Evolutionary conservation across 1,140 invertebrate genomes (phyloP).

Genomic region (Chelonus insularis): DNA sequence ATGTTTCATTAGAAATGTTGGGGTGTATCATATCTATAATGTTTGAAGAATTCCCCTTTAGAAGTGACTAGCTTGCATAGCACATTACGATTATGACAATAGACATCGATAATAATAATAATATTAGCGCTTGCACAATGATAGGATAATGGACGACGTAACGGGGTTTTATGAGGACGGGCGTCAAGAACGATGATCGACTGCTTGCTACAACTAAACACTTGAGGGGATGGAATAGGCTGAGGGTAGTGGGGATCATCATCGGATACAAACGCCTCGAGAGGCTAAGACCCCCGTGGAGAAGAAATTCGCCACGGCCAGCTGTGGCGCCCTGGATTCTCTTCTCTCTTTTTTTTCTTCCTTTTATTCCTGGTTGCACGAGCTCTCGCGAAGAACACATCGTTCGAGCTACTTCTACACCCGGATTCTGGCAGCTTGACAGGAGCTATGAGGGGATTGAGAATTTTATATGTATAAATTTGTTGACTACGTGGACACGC

Average conservation of each 20-base stretch:
- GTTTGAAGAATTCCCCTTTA: conserved; percentile 3
- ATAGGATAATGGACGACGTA: conserved; percentile 34
- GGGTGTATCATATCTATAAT: conserved; percentile 28
- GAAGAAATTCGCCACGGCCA: conserved; percentile 56
- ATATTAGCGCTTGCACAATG: conserved; percentile 29
- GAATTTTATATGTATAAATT: conserved; percentile 30
- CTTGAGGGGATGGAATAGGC: conserved; percentile 5
- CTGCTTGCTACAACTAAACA: conserved; percentile 13
- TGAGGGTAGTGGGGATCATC: conserved; percentile 32
- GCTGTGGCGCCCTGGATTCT: conserved; percentile 41
- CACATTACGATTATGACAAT: conserved; percentile 22
- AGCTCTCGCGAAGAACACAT: background rate
- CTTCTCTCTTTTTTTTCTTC: conserved; percentile 19
- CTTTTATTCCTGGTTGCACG: conserved; percentile 7
- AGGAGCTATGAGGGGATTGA: background rate
- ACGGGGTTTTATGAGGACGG: conserved; percentile 31
- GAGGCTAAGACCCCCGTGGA: conserved; percentile 30
- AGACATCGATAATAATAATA: conserved; percentile 27
- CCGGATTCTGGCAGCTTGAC: conserved; percentile 14
- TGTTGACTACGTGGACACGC: conserved; percentile 15
- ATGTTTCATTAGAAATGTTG: conserved; percentile 35
- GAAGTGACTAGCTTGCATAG: conserved; percentile 14
- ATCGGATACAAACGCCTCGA: conserved; percentile 35
- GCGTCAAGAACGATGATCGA: conserved; percentile 31
- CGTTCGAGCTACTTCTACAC: background rate